A percentile compares a stretch with the other conserved stretches of the same genome.
phyloP scores from a whole-genome alignment of 2,113 vertebrate genomes.

The Chaenogobius annularis region DNA sequence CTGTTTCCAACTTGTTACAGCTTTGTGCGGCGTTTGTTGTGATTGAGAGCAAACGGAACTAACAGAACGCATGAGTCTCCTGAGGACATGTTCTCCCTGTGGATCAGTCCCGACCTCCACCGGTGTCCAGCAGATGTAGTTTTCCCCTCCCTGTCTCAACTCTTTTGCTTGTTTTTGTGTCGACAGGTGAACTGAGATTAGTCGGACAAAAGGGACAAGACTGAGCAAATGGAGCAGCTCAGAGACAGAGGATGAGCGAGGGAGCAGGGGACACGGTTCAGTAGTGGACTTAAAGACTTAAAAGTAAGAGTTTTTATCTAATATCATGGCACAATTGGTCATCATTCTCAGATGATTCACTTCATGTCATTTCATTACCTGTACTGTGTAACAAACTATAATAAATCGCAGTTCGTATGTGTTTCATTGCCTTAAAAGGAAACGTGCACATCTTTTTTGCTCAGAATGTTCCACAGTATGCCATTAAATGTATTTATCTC shows the following conservation, averaged over 20 bases:
- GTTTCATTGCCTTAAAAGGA: too few relatives aligned
- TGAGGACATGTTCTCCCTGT: slow-evolving; percentile 26
- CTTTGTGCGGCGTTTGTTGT: background rate
- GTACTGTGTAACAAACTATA: too few relatives aligned
- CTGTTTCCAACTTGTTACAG: background rate
- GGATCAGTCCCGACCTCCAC: slow-evolving; percentile 49
- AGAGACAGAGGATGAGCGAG: slow-evolving; percentile 46
- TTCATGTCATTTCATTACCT: too few relatives aligned
- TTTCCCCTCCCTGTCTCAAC: slow-evolving; percentile 18
- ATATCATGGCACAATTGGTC: too few relatives aligned
- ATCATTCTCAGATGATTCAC: too few relatives aligned
- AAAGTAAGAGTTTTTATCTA: background rate
- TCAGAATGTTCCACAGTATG: too few relatives aligned
- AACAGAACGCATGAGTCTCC: slow-evolving; percentile 25
- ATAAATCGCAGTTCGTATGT: too few relatives aligned
- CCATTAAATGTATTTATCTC: too few relatives aligned
- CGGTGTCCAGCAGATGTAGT: slow-evolving; percentile 38
- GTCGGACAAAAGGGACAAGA: slow-evolving; percentile 26
- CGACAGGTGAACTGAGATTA: slow-evolving; percentile 53
- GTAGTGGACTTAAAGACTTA: slow-evolving; percentile 37
- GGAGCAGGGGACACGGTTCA: slow-evolving; percentile 39
- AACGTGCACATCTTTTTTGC: too few relatives aligned
- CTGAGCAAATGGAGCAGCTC: slow-evolving; percentile 45
- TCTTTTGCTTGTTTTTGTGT: slow-evolving; percentile 36
- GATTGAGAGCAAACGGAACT: slow-evolving; percentile 27